phyloP scores from a whole-genome alignment of 2,797 vertebrate species.

The Phoebastria nigripes region DNA sequence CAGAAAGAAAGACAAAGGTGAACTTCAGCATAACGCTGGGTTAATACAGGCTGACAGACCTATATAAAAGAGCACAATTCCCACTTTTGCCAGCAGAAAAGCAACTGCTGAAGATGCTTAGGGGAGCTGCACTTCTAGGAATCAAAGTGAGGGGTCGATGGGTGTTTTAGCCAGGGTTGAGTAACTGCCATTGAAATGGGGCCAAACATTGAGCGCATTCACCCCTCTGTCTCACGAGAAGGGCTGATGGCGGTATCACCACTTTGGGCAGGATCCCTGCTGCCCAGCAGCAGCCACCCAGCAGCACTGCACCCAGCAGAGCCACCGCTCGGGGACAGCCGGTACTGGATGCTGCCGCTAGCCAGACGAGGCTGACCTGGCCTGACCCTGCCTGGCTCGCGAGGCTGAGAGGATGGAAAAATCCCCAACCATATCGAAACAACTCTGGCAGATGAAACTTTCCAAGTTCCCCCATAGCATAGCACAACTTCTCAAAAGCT shows the following conservation, averaged over 20 bases:
- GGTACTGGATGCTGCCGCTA: background rate
- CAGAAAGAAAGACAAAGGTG: background rate
- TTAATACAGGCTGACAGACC: background rate
- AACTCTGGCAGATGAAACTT: background rate
- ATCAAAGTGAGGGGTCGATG: background rate
- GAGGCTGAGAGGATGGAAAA: background rate
- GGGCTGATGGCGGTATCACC: accelerated
- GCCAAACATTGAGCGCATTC: accelerated
- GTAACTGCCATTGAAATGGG: background rate
- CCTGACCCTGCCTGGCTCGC: background rate
- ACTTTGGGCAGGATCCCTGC: background rate
- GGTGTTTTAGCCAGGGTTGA: background rate
- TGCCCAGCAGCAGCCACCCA: background rate
- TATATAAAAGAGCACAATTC: background rate
- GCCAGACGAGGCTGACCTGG: background rate
- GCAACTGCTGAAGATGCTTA: background rate
- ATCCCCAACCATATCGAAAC: background rate
- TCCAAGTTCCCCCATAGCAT: background rate
- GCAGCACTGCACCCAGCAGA: background rate
- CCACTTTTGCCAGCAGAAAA: background rate
- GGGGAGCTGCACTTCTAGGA: background rate
- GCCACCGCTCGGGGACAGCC: background rate
- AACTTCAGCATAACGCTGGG: background rate
- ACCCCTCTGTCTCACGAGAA: background rate
- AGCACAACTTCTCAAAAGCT: background rate